A percentile compares a stretch with the other conserved stretches of the same genome.
Evolutionary conservation across 2,113 vertebrate species (phyloP).

Genomic region (Chinchilla lanigera): DNA sequence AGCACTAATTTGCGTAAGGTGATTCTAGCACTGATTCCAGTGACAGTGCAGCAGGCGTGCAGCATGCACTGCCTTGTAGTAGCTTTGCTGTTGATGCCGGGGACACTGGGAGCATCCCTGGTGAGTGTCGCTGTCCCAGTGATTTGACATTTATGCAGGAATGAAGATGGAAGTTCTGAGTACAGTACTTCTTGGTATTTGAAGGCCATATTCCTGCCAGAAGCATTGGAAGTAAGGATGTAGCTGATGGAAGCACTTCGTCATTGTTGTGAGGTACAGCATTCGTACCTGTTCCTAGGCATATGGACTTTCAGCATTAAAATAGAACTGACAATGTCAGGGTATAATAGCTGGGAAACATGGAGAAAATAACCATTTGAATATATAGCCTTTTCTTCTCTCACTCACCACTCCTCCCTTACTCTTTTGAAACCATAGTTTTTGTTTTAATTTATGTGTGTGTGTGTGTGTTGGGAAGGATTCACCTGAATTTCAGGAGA

Average conservation of each 20-base stretch:
- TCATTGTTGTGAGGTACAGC: background rate
- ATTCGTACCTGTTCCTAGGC: too few relatives aligned
- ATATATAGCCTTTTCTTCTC: background rate
- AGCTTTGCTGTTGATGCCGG: background rate
- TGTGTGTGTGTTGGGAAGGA: background rate
- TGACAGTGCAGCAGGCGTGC: rapidly evolving
- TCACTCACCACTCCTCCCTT: background rate
- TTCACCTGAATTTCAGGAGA: background rate
- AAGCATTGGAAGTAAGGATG: background rate
- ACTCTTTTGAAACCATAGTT: background rate
- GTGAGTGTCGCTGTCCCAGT: background rate
- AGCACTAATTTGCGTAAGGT: background rate
- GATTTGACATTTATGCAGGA: rapidly evolving
- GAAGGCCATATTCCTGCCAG: background rate
- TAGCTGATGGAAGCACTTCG: too few relatives aligned
- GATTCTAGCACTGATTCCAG: rapidly evolving
- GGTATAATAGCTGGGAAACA: background rate
- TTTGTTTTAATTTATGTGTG: background rate
- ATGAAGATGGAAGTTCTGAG: background rate
- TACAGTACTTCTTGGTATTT: background rate
- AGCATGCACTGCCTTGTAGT: rapidly evolving
- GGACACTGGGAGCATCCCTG: too few relatives aligned
- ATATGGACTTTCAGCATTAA: background rate
- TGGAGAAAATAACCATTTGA: background rate
- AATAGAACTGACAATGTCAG: background rate